Percentiles rank a stretch among this genome's conserved stretches.
Conservation (phyloP, 2,797 vertebrate species). For the Hoplostethus atlanticus region DNA sequence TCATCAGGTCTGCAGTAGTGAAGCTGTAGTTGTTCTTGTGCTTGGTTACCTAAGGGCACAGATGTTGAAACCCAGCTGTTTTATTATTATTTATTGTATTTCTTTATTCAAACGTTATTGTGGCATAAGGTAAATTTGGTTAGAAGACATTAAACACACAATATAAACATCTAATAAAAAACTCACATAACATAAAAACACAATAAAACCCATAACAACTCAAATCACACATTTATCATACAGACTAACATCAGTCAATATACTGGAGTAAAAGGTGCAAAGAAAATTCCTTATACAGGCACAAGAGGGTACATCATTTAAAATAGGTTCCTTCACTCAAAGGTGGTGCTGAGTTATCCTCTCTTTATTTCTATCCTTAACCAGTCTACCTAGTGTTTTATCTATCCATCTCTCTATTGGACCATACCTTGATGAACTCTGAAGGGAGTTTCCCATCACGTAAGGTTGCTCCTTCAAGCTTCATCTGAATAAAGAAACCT, state of each 20-base stretch:
- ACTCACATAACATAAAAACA: too few relatives aligned
- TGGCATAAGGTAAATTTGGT: not conserved
- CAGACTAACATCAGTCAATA: too few relatives aligned
- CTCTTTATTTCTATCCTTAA: not conserved
- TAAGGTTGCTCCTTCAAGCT: slow-evolving; percentile 84
- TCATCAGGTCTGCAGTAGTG: slow-evolving; percentile 94
- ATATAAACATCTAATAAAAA: not conserved
- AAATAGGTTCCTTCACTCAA: not conserved
- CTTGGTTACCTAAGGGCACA: slow-evolving; percentile 87
- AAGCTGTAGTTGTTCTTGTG: slow-evolving; percentile 93
- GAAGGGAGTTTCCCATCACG: slow-evolving; percentile 88
- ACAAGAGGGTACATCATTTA: not conserved
- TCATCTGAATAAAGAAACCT: slow-evolving; percentile 98
- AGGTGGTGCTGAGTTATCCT: not conserved
- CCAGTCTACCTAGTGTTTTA: not conserved
- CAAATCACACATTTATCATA: too few relatives aligned
- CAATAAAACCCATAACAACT: too few relatives aligned
- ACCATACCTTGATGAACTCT: slow-evolving; percentile 94
- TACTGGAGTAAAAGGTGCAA: too few relatives aligned
- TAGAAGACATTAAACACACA: not conserved
- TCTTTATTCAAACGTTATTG: not conserved
- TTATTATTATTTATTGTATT: not conserved
- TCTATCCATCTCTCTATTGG: not conserved
- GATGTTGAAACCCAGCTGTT: slow-evolving; percentile 19
- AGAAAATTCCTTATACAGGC: too few relatives aligned